Evolutionary conservation across 2,888 invertebrate species (phyloP), one percentile per base, ranked within the genome.

Genomic region (Cetonia aurata): DNA sequence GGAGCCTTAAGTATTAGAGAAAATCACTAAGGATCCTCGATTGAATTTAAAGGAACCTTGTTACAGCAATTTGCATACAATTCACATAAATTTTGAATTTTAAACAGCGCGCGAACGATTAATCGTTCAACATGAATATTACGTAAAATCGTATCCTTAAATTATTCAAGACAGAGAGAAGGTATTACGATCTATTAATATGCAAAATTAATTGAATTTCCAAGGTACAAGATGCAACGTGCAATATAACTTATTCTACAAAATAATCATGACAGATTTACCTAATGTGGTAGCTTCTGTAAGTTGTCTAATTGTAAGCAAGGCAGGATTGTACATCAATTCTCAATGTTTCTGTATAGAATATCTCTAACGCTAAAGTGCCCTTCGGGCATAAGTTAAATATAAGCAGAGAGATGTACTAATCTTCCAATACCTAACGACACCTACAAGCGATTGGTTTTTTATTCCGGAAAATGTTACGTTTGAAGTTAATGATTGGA

Each of bases 61-160:
- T 50, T 50, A 46, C 33, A 15, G 13, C 33, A 17, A 50, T 65
- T 65, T 65, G 41, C 62, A 50, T 50, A 17, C 15, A 37, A 19
- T 50, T 37, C 62, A 37, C 50, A 65, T 65, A 65, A 37, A 65
- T 65, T 65, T 50, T 13, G 19, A 37, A 65, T 65, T 48, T 48
- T 62, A 62, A 33, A 33, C 50, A 57, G 9, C 15, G 48, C 33
- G 6, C 12, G 37, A 33, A 25, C 17, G 10, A 65, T 65, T 65
- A 65, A 75, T 75, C 71, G 75, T 73, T 74, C 73, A 77, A 78
- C 77, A 77, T 77, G 76, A 74, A 77, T 77, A 77, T 74, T 77
- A 75, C 71, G 19, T 74, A 76, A 76, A 77, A 78, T 77, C 78
- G 76, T 76, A 79, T 79, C 77, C 33, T 46, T 67, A 60, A 71